Evolutionary conservation across 2,888 invertebrate species (phyloP).

Genomic region (Euplexia lucipara): DNA sequence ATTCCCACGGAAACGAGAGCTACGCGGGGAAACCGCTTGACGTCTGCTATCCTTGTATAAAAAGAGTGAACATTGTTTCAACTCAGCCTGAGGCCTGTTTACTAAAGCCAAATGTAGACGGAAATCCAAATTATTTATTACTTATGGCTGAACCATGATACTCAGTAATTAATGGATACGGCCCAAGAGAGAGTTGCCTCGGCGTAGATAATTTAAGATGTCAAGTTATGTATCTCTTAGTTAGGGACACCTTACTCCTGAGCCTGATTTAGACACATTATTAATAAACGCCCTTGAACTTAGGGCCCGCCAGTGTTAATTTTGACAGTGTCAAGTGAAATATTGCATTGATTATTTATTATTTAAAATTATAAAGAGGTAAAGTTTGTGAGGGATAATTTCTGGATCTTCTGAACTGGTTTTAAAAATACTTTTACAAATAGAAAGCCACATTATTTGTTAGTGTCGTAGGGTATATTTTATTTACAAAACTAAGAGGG

Average conservation of each 20-base stretch:
- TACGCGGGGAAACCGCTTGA: too few relatives aligned
- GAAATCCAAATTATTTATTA: conserved; percentile 36
- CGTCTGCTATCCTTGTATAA: not conserved
- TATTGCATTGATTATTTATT: not conserved
- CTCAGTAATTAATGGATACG: conserved; percentile 50
- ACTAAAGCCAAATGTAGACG: conserved; percentile 2
- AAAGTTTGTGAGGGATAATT: too few relatives aligned
- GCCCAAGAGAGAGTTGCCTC: conserved; percentile 35
- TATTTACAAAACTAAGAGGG: too few relatives aligned
- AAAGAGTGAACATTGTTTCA: not conserved
- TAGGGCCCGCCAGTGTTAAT: conserved; percentile 3
- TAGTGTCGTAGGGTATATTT: too few relatives aligned
- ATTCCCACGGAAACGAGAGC: too few relatives aligned
- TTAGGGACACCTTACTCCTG: conserved; percentile 35
- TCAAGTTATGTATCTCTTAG: conserved; percentile 43
- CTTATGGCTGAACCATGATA: conserved; percentile 30
- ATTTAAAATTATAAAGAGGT: too few relatives aligned
- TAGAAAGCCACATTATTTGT: too few relatives aligned
- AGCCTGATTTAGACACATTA: conserved; percentile 39
- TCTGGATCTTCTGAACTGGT: too few relatives aligned
- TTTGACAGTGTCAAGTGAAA: conserved; percentile 9
- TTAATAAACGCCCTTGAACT: conserved; percentile 23
- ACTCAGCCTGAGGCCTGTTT: not conserved
- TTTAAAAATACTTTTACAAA: too few relatives aligned
- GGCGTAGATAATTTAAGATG: conserved; percentile 46